These are phyloP conservation scores for Drosophila lowei DNA, from an alignment of 1,140 invertebrate genomes.

Conservation along the genomic window DNA sequence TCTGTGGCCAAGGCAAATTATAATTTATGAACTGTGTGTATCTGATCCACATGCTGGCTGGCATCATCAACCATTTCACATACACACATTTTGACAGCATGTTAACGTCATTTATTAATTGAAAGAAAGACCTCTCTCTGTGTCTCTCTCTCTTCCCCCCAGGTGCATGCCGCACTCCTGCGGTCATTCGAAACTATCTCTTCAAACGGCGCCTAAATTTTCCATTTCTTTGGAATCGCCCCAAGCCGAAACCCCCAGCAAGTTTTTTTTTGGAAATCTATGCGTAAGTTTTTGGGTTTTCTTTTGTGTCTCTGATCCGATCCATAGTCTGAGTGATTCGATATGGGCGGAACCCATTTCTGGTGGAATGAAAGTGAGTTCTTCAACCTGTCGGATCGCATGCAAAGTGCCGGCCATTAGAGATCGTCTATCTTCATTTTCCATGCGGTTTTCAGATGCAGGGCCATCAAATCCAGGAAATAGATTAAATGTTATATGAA, in stretches of 20 bases:
- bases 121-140: conserved; percentile 50
- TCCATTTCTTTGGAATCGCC: conserved; percentile 70
- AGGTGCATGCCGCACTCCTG: conserved; percentile 58
- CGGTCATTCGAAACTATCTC: conserved; percentile 58
- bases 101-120: conserved; percentile 82
- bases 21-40: conserved; percentile 74
- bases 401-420: conserved; percentile 50
- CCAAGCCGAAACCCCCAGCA: conserved; percentile 48
- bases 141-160: conserved; percentile 7
- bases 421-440: conserved; percentile 43
- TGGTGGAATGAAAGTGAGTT: conserved; percentile 62
- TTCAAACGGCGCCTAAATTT: conserved; percentile 63
- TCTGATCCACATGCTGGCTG: conserved; percentile 62
- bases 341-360: conserved; percentile 59
- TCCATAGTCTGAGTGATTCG: conserved; percentile 35
- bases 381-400: conserved; percentile 61
- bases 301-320: conserved; percentile 26
- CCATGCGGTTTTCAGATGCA: conserved; percentile 13
- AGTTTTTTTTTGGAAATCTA: conserved; percentile 67
- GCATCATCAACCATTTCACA: conserved; percentile 70
- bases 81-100: conserved; percentile 72
- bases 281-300: conserved; percentile 25
- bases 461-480: conserved; percentile 13
- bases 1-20: conserved; percentile 64
- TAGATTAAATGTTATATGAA: conserved; percentile 11